Percentiles rank a stretch among this genome's conserved stretches.
These are phyloP conservation scores for Cataglyphis cursor DNA, from an alignment of 2,888 invertebrate species.

Conservation along the genomic window DNA sequence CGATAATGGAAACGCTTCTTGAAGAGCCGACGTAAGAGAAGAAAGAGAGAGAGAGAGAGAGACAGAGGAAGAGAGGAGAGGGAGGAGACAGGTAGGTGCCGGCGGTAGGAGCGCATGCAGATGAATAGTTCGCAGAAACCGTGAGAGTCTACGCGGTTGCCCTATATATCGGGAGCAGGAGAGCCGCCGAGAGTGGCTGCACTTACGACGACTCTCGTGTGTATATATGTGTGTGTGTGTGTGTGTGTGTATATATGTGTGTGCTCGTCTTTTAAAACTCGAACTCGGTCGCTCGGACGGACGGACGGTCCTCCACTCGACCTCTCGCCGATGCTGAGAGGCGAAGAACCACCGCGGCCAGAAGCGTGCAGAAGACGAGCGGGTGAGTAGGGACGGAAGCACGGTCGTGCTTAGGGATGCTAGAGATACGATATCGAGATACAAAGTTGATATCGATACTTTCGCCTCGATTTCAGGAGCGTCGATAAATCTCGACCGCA, in stretches of 20 bases:
- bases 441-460: slow-evolving; percentile 37
- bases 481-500: slow-evolving; percentile 2
- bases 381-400: slow-evolving; percentile 20
- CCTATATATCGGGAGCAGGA: slow-evolving; percentile 84
- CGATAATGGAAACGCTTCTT: slow-evolving; percentile 53
- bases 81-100: slow-evolving; percentile 52
- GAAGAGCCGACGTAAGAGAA: slow-evolving; percentile 42
- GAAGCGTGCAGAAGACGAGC: slow-evolving; percentile 30
- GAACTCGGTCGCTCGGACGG: slow-evolving; percentile 69
- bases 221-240: slow-evolving; percentile 48
- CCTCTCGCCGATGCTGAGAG: slow-evolving; percentile 63
- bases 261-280: slow-evolving; percentile 72
- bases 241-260: slow-evolving; percentile 62
- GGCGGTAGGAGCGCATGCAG: slow-evolving; percentile 81
- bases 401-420: slow-evolving; percentile 53
- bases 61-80: slow-evolving; percentile 25
- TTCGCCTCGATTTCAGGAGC: slow-evolving; percentile 21
- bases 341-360: slow-evolving; percentile 61
- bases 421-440: slow-evolving; percentile 56
- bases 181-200: slow-evolving; percentile 66
- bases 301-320: slow-evolving; percentile 9
- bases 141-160: slow-evolving; percentile 85
- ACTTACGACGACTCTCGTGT: slow-evolving; percentile 72
- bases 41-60: slow-evolving; percentile 60
- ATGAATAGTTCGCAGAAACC: slow-evolving; percentile 86